phyloP scores from a whole-genome alignment of 1,140 invertebrate species.

The Antheraea mylitta region DNA sequence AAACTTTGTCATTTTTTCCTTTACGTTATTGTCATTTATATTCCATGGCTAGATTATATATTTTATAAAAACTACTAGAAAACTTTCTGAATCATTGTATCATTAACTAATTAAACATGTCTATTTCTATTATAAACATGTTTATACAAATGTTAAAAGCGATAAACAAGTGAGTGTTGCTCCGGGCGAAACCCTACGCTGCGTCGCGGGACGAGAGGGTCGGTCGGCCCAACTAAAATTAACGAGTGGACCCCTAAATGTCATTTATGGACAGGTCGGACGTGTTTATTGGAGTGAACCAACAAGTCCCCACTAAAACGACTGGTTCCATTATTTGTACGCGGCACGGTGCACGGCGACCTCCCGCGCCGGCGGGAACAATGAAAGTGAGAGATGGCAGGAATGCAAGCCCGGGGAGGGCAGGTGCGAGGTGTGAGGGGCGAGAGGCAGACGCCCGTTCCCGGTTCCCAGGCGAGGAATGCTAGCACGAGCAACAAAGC shows the following conservation, averaged over 20 bases:
- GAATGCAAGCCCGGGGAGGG: constrained; percentile 52
- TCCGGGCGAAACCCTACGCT: neutral
- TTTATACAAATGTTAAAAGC: constrained; percentile 3
- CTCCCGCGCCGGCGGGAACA: constrained; percentile 72
- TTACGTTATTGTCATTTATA: too few relatives aligned
- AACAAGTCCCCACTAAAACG: constrained; percentile 55
- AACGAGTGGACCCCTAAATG: constrained; percentile 54
- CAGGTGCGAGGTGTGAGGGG: constrained; percentile 26
- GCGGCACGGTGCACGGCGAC: constrained; percentile 61
- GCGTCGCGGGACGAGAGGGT: constrained; percentile 11
- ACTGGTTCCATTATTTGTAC: constrained; percentile 70
- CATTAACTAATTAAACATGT: neutral
- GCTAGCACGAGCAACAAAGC: constrained; percentile 73
- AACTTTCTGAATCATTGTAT: neutral
- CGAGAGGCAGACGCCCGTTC: constrained; percentile 39
- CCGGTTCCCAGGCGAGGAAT: constrained; percentile 76
- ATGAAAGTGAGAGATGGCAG: constrained; percentile 75
- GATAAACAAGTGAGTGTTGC: neutral
- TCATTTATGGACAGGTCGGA: constrained; percentile 56
- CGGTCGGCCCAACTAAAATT: constrained; percentile 21
- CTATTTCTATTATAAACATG: neutral
- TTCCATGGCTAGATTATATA: too few relatives aligned
- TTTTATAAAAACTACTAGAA: neutral
- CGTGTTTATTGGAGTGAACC: constrained; percentile 65
- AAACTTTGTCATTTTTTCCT: too few relatives aligned